These are phyloP conservation scores for Agelaius phoeniceus DNA, from an alignment of 2,113 vertebrate species.

Conservation along the genomic window DNA sequence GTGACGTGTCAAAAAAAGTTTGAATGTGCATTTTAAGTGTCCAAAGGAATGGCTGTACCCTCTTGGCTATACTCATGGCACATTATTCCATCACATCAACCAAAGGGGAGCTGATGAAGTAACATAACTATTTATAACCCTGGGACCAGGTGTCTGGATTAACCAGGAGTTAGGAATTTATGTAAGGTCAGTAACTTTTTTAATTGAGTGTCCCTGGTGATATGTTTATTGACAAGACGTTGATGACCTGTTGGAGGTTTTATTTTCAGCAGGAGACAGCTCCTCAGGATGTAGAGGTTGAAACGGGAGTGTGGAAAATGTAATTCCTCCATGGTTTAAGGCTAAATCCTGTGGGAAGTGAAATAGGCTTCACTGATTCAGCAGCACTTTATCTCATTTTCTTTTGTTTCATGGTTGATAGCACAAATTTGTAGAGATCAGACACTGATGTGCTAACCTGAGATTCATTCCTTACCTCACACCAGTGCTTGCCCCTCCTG, in stretches of 20 bases:
- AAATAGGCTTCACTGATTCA: neutral
- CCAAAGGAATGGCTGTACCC: neutral
- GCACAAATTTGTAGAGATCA: neutral
- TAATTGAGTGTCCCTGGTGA: neutral
- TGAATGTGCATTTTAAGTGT: neutral
- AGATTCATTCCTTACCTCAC: neutral
- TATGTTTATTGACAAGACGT: neutral
- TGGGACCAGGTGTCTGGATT: neutral
- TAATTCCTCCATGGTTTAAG: neutral
- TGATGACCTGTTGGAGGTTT: neutral
- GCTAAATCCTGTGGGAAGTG: neutral
- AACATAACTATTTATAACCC: conserved; percentile 18
- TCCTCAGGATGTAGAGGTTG: neutral
- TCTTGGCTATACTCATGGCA: conserved; percentile 1
- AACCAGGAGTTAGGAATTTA: conserved; percentile 25
- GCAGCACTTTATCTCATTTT: neutral
- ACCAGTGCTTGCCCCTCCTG: neutral
- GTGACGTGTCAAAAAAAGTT: neutral
- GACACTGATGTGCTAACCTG: neutral
- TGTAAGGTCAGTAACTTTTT: conserved; percentile 24
- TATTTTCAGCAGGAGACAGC: neutral
- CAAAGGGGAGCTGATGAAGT: conserved; percentile 29
- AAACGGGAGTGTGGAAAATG: neutral
- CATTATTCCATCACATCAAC: neutral
- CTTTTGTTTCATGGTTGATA: neutral